Conservation (phyloP, 2,797 vertebrate species). For the Glossophaga mutica region DNA sequence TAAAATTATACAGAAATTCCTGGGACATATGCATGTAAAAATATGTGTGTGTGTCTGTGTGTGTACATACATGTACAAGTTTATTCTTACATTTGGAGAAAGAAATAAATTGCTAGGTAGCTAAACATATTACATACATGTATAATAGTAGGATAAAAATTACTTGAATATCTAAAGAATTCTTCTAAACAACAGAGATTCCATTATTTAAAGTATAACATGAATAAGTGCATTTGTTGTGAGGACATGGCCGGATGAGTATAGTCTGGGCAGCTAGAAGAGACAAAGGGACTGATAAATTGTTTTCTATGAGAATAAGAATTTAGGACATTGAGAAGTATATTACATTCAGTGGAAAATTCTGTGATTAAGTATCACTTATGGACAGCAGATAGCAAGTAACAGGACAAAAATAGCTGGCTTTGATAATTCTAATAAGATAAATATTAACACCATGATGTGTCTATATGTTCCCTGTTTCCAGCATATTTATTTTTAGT, state of each 20-base stretch:
- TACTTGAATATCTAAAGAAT: neutral
- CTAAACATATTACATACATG: neutral
- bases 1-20: neutral
- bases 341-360: neutral
- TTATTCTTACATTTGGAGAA: neutral
- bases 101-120: neutral
- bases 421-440: neutral
- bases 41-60: neutral
- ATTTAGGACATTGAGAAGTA: neutral
- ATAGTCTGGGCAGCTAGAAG: neutral
- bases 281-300: neutral
- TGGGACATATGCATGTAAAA: neutral
- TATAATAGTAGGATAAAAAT: neutral
- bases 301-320: neutral
- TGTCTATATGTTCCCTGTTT: neutral
- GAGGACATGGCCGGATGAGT: neutral
- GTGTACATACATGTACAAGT: neutral
- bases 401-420: neutral
- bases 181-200: neutral
- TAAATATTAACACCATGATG: neutral
- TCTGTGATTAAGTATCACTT: neutral
- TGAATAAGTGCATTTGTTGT: neutral
- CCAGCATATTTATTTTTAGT: neutral
- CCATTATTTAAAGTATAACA: neutral
- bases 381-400: neutral